These are phyloP conservation scores for Mareca penelope DNA, from an alignment of 2,797 vertebrate genomes.

Conservation along the genomic window DNA sequence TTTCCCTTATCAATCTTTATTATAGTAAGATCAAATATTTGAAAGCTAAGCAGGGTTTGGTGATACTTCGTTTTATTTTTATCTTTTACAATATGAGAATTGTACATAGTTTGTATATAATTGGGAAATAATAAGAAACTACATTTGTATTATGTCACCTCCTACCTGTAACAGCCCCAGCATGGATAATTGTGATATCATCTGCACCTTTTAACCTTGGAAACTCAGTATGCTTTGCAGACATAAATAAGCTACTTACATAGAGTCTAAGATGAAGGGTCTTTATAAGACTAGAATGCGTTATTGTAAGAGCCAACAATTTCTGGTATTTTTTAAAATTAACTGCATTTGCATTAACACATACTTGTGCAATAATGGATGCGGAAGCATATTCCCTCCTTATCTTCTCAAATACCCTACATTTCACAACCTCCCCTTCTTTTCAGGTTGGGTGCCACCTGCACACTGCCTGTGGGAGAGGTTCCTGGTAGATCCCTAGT, in stretches of 20 bases:
- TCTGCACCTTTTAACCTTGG: background rate
- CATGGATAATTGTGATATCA: background rate
- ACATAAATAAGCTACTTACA: background rate
- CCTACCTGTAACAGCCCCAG: background rate
- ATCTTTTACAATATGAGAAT: background rate
- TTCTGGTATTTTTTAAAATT: background rate
- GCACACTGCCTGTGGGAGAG: background rate
- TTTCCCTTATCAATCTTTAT: background rate
- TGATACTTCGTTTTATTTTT: background rate
- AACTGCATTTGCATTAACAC: background rate
- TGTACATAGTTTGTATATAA: background rate
- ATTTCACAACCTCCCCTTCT: background rate
- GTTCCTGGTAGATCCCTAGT: background rate
- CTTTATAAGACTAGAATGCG: background rate
- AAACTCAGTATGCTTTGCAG: background rate
- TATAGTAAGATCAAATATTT: background rate
- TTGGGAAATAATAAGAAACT: background rate
- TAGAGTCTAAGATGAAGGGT: background rate
- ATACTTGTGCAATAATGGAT: background rate
- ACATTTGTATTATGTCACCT: background rate
- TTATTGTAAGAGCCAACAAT: background rate
- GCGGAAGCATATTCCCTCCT: background rate
- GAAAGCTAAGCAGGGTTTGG: background rate
- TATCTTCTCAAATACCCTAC: accelerated
- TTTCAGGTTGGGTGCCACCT: background rate